phyloP scores from a whole-genome alignment of 2,888 invertebrate species.

The Helicoverpa assulta region DNA sequence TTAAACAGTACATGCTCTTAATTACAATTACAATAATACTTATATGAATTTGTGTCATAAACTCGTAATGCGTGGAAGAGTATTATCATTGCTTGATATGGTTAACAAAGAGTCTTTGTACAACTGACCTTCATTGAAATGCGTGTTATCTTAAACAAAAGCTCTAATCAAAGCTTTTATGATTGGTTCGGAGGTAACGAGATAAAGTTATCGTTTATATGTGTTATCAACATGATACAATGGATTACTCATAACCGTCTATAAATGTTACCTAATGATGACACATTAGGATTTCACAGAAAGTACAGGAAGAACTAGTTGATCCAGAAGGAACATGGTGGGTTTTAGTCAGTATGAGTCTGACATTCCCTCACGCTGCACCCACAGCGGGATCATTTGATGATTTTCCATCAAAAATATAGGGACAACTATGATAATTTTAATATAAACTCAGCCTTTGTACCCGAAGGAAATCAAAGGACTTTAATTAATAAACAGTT shows the following conservation, averaged over 20 bases:
- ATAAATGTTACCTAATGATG: neutral
- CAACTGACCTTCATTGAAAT: slow-evolving; percentile 15
- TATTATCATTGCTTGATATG: neutral
- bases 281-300: neutral
- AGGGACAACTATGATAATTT: too few species aligned
- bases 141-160: slow-evolving; percentile 45
- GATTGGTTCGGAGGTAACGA: slow-evolving; percentile 20
- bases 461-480: too few species aligned
- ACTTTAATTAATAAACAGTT: too few species aligned
- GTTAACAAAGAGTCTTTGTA: neutral
- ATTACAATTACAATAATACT: too few species aligned
- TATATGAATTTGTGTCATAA: neutral
- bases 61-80: neutral
- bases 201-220: slow-evolving; percentile 31
- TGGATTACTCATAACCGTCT: neutral
- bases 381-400: too few species aligned
- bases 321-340: too few species aligned
- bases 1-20: too few species aligned
- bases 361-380: too few species aligned
- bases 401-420: too few species aligned
- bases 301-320: neutral
- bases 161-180: slow-evolving; percentile 56
- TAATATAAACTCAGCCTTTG: too few species aligned
- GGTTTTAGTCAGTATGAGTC: too few species aligned
- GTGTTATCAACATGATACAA: slow-evolving; percentile 9